phyloP scores from a whole-genome alignment of 2,797 vertebrate genomes.

The Tapera naevia region DNA sequence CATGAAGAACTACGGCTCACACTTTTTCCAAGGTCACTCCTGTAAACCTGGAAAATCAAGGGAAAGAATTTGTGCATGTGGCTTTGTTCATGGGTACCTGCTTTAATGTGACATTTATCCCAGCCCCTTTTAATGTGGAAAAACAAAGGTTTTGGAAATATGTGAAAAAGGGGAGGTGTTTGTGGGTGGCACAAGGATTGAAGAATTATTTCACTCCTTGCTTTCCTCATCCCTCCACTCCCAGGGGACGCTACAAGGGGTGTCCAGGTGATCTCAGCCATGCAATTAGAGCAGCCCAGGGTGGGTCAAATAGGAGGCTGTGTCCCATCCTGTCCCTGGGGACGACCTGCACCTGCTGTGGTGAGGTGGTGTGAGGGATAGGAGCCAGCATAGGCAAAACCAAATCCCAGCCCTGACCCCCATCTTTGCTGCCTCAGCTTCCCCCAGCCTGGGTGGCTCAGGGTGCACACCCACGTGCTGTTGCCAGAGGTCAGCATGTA shows the following conservation, averaged over 20 bases:
- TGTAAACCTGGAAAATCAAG: not conserved
- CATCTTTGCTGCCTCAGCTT: rapidly evolving
- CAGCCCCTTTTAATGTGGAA: not conserved
- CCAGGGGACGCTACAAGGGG: no score
- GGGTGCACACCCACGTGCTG: rapidly evolving
- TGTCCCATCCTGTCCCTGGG: not conserved
- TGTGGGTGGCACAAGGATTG: rapidly evolving
- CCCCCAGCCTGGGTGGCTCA: not conserved
- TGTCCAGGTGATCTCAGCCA: rapidly evolving
- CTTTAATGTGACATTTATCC: not conserved
- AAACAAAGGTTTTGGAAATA: not conserved
- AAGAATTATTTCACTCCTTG: not conserved
- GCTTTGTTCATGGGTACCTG: not conserved
- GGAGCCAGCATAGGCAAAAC: not conserved
- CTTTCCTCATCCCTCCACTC: not conserved
- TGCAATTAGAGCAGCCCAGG: not conserved
- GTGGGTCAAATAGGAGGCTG: not conserved
- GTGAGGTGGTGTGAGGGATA: not conserved
- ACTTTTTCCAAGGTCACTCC: slow-evolving; percentile 32
- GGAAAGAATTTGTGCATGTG: not conserved
- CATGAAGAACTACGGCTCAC: not conserved
- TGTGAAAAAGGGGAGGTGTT: not conserved
- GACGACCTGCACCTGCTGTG: not conserved
- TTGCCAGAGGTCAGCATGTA: rapidly evolving
- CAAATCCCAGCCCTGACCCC: not conserved